phyloP scores from a whole-genome alignment of 2,113 vertebrate species.

The Natator depressus region DNA sequence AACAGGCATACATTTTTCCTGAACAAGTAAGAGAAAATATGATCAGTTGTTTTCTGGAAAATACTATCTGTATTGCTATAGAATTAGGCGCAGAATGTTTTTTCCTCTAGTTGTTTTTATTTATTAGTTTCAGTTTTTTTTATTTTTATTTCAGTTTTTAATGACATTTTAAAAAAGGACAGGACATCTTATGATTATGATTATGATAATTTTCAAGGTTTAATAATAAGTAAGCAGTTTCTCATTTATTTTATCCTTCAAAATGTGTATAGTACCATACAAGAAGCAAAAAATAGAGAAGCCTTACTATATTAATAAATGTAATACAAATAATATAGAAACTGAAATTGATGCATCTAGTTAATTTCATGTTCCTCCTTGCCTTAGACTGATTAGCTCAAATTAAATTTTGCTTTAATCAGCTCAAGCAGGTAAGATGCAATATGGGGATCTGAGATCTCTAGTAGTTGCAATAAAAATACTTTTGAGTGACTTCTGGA shows the following conservation, averaged over 20 bases:
- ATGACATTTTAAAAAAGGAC: not conserved
- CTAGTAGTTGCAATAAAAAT: fast-evolving
- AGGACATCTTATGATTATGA: not conserved
- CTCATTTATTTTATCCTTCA: not conserved
- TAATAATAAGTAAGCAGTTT: not conserved
- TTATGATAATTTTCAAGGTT: not conserved
- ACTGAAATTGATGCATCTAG: not conserved
- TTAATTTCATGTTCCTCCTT: not conserved
- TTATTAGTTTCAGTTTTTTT: not conserved
- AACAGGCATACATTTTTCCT: not conserved
- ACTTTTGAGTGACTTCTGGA: not conserved
- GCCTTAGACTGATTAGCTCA: not conserved
- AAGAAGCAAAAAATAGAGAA: not conserved
- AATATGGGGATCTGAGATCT: not conserved
- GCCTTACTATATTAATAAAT: not conserved
- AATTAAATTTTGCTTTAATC: not conserved
- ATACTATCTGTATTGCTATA: not conserved
- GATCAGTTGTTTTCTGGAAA: constrained; percentile 34
- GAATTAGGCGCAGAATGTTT: not conserved
- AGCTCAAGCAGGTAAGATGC: not conserved
- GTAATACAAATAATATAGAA: not conserved
- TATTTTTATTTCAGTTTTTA: not conserved
- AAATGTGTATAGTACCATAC: not conserved
- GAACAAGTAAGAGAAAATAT: not conserved
- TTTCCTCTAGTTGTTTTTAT: not conserved